phyloP scores from a whole-genome alignment of 2,113 vertebrate species.

The Tragelaphus strepsiceros region DNA sequence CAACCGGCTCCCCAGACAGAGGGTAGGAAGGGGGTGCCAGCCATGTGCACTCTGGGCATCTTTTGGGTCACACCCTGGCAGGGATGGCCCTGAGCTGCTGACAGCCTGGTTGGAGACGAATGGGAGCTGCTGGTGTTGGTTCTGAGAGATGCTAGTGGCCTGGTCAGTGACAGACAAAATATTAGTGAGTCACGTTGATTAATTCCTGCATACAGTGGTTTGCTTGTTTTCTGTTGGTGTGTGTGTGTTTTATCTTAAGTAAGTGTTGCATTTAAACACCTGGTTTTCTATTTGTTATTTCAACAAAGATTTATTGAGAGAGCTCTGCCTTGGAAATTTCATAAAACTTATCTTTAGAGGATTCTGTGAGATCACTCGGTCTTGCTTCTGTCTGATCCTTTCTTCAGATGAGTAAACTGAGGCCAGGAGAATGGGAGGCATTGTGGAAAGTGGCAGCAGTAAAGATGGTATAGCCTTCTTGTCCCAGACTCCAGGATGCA shows the following conservation, averaged over 20 bases:
- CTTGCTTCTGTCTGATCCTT: background rate
- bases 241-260: background rate
- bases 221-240: background rate
- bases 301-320: background rate
- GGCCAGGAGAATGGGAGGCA: background rate
- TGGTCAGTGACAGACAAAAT: background rate
- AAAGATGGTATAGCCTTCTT: rapidly evolving
- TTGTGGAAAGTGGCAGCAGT: too few relatives aligned
- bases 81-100: background rate
- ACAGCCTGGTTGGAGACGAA: rapidly evolving
- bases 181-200: background rate
- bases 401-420: background rate
- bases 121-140: rapidly evolving
- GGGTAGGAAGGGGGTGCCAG: background rate
- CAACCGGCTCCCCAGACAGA: background rate
- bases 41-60: rapidly evolving
- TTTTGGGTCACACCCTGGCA: background rate
- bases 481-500: rapidly evolving
- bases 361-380: background rate
- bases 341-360: background rate
- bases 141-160: background rate
- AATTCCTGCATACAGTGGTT: background rate
- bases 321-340: background rate
- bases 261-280: background rate
- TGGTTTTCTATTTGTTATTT: background rate